Conservation (phyloP, 2,888 invertebrate genomes). For the Tipula vernalis region DNA sequence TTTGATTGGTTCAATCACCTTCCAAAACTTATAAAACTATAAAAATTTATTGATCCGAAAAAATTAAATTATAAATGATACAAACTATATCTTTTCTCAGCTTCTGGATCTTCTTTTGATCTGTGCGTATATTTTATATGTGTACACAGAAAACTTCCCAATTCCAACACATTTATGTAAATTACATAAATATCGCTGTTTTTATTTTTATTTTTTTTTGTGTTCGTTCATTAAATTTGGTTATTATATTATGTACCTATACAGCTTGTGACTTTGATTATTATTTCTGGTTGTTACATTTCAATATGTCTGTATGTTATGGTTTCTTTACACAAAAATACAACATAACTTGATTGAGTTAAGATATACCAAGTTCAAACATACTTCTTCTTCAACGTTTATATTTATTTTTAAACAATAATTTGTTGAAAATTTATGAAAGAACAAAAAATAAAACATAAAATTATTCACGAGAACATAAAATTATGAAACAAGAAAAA, state of each 20-base stretch:
- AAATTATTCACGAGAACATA: neutral
- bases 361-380: neutral
- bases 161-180: neutral
- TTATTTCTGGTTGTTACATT: neutral
- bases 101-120: neutral
- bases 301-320: neutral
- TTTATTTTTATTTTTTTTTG: neutral
- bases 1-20: neutral
- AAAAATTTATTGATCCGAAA: neutral
- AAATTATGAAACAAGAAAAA: neutral
- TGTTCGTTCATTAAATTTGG: neutral
- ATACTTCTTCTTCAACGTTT: neutral
- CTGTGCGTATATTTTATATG: neutral
- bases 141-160: neutral
- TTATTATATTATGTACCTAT: neutral
- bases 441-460: neutral
- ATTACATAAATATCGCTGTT: neutral
- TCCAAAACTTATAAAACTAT: neutral
- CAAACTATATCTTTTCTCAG: neutral
- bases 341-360: neutral
- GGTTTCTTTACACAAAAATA: neutral
- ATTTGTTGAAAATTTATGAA: neutral
- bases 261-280: neutral
- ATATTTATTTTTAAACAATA: neutral
- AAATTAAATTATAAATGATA: neutral